Evolutionary conservation across 2,888 invertebrate genomes (phyloP).

Genomic region (Copidosoma aretas): DNA sequence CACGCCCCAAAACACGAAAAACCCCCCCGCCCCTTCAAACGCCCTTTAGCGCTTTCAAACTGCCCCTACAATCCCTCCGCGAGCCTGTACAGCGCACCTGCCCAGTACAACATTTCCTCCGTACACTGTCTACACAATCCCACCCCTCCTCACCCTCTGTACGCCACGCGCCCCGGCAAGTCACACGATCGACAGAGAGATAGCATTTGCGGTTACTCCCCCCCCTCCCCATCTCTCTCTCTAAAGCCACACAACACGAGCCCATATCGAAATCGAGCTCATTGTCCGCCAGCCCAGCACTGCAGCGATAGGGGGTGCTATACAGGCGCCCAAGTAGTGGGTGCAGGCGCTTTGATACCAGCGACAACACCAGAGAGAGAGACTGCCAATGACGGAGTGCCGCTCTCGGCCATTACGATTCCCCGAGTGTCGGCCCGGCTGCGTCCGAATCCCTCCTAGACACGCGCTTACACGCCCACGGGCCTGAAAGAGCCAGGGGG

Average conservation of each 20-base stretch:
- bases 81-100: too few species aligned
- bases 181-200: too few species aligned
- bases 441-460: background rate
- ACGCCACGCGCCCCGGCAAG: too few species aligned
- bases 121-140: too few species aligned
- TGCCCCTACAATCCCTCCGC: too few species aligned
- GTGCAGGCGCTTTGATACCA: conserved; percentile 42
- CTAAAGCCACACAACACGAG: conserved; percentile 18
- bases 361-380: conserved; percentile 10
- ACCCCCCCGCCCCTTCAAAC: too few species aligned
- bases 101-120: too few species aligned
- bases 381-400: conserved; percentile 53
- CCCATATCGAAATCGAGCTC: conserved; percentile 21
- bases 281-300: background rate
- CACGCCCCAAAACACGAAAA: too few species aligned
- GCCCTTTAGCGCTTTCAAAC: too few species aligned
- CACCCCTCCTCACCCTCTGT: too few species aligned
- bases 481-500: background rate
- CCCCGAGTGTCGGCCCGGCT: background rate
- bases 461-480: background rate
- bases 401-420: conserved; percentile 31
- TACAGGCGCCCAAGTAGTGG: conserved; percentile 1
- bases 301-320: background rate
- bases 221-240: conserved; percentile 1
- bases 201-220: background rate